These are phyloP conservation scores for Pocillopora damicornis DNA, from an alignment of 64 coral and sea anemone genomes.

Conservation along the genomic window DNA sequence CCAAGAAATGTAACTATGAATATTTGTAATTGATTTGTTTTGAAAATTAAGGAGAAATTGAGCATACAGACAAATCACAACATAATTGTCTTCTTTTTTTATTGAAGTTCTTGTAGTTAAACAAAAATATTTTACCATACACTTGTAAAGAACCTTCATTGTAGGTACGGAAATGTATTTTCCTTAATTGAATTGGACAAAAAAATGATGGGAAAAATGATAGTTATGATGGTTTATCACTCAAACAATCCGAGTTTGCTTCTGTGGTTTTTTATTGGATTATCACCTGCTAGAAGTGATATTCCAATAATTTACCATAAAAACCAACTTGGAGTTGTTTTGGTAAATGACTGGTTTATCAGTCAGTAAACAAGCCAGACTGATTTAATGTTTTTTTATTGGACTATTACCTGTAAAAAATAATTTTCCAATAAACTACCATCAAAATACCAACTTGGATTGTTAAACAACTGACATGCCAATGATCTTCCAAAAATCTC, in stretches of 20 bases:
- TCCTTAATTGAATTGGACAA: too few species aligned
- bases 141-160: slow-evolving; percentile 24
- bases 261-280: slow-evolving; percentile 1
- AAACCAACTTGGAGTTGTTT: slow-evolving; percentile 20
- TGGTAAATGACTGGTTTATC: background rate
- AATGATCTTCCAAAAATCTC: slow-evolving; percentile 9
- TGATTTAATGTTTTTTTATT: too few species aligned
- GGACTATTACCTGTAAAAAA: too few species aligned
- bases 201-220: too few species aligned
- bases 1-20: too few species aligned
- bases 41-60: background rate
- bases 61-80: background rate
- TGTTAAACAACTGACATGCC: background rate
- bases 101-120: background rate
- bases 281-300: background rate
- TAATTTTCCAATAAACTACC: slow-evolving; percentile 8
- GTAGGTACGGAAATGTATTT: too few species aligned
- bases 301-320: slow-evolving; percentile 31
- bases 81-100: background rate
- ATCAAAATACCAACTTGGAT: slow-evolving; percentile 21
- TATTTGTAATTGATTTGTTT: slow-evolving; percentile 5
- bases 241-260: slow-evolving; percentile 4
- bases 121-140: slow-evolving; percentile 6
- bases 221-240: background rate
- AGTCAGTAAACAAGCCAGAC: too few species aligned